phyloP scores from a whole-genome alignment of 2,113 vertebrate genomes.

The Lota lota region DNA sequence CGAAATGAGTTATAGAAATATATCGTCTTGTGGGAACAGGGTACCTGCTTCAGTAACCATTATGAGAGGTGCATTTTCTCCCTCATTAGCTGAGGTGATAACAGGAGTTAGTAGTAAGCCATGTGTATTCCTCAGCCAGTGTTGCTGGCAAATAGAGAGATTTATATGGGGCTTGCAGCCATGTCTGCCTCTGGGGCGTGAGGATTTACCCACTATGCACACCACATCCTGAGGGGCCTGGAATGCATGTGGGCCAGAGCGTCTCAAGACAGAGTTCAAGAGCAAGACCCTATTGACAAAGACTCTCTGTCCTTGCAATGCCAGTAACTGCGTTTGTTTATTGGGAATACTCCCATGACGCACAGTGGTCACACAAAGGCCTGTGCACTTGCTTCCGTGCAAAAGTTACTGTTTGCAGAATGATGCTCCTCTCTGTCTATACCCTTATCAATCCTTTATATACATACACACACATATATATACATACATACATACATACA shows the following conservation, averaged over 20 bases:
- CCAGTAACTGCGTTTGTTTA: slow-evolving; percentile 32
- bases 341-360: too few relatives aligned
- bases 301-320: slow-evolving; percentile 48
- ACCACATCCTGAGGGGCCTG: slow-evolving; percentile 72
- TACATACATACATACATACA: too few relatives aligned
- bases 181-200: slow-evolving; percentile 36
- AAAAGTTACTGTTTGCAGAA: background rate
- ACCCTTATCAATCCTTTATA: too few relatives aligned
- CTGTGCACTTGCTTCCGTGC: background rate
- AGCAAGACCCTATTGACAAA: slow-evolving; percentile 53
- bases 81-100: too few relatives aligned
- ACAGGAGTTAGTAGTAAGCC: too few relatives aligned
- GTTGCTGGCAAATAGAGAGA: slow-evolving; percentile 47
- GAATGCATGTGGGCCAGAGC: slow-evolving; percentile 60
- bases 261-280: slow-evolving; percentile 47
- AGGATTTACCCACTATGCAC: slow-evolving; percentile 43
- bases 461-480: too few relatives aligned
- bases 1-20: too few relatives aligned
- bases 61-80: too few relatives aligned
- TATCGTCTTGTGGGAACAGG: too few relatives aligned
- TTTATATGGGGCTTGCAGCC: slow-evolving; percentile 54
- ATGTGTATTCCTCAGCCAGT: background rate
- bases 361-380: background rate
- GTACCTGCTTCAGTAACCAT: too few relatives aligned
- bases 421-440: too few relatives aligned